These are phyloP conservation scores for Psettodes erumei DNA, from an alignment of 2,113 vertebrate species.

Conservation along the genomic window DNA sequence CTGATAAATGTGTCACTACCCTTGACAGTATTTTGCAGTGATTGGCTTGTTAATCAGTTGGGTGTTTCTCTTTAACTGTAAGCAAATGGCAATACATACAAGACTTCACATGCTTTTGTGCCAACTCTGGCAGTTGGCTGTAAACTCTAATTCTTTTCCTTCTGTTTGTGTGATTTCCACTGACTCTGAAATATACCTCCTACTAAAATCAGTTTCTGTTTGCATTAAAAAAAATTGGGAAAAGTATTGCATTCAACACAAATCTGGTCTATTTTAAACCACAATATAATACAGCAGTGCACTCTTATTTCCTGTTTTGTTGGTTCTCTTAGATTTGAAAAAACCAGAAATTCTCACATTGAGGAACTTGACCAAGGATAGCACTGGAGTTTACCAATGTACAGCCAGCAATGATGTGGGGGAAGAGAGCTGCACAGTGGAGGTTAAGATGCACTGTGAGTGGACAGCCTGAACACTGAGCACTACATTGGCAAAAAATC, in stretches of 20 bases:
- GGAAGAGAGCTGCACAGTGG: constrained; percentile 87
- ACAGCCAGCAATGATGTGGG: constrained; percentile 91
- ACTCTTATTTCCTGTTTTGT: neutral
- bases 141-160: neutral
- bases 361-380: constrained; percentile 87
- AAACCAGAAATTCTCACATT: constrained; percentile 88
- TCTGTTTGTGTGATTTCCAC: neutral
- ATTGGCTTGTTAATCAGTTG: neutral
- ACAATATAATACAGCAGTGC: neutral
- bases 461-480: constrained; percentile 37
- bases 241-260: neutral
- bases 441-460: constrained; percentile 91
- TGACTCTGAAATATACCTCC: too few relatives aligned
- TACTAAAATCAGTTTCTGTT: neutral
- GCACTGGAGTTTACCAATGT: constrained; percentile 89
- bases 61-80: neutral
- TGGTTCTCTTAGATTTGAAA: constrained; percentile 81
- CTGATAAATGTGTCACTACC: neutral
- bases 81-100: too few relatives aligned
- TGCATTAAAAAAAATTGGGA: too few relatives aligned
- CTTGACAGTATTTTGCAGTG: neutral
- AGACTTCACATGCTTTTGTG: too few relatives aligned
- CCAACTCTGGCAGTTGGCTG: neutral
- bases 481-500: neutral
- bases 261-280: neutral